Conservation (phyloP, 2,888 invertebrate genomes). For the Pteria penguin region DNA sequence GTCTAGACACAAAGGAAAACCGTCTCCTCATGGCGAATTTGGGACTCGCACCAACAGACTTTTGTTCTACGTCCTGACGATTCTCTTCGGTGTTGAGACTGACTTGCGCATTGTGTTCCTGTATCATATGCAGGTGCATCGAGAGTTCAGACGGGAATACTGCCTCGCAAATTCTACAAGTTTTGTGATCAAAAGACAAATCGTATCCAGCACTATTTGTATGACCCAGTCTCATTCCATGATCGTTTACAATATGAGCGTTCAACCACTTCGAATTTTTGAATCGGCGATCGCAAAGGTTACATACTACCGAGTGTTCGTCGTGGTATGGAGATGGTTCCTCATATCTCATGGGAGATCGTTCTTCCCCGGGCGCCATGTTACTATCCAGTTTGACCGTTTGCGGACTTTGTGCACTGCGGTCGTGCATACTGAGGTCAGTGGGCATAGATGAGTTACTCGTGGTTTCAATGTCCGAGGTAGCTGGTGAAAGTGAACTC, state of each 20-base stretch:
- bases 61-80: constrained; percentile 44
- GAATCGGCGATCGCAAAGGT: constrained; percentile 69
- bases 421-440: constrained; percentile 56
- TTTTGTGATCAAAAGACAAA: constrained; percentile 57
- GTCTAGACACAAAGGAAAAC: constrained; percentile 78
- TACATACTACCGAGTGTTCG: constrained; percentile 65
- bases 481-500: constrained; percentile 65
- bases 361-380: constrained; percentile 27
- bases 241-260: constrained; percentile 72
- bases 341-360: constrained; percentile 40
- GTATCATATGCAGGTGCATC: constrained; percentile 81
- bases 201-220: constrained; percentile 60
- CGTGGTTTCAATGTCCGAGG: constrained; percentile 69
- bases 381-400: constrained; percentile 53
- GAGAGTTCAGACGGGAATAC: constrained; percentile 78
- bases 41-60: constrained; percentile 46
- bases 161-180: constrained; percentile 79
- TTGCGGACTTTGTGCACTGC: constrained; percentile 56
- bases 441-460: constrained; percentile 71
- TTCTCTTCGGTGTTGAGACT: constrained; percentile 67
- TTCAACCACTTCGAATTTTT: constrained; percentile 70
- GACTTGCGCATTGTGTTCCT: constrained; percentile 79
- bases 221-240: constrained; percentile 51
- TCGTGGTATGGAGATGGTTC: constrained; percentile 60
- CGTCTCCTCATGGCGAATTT: constrained; percentile 53